Evolutionary conservation across 2,888 invertebrate genomes (phyloP).

Genomic region (Dasypogon diadema): DNA sequence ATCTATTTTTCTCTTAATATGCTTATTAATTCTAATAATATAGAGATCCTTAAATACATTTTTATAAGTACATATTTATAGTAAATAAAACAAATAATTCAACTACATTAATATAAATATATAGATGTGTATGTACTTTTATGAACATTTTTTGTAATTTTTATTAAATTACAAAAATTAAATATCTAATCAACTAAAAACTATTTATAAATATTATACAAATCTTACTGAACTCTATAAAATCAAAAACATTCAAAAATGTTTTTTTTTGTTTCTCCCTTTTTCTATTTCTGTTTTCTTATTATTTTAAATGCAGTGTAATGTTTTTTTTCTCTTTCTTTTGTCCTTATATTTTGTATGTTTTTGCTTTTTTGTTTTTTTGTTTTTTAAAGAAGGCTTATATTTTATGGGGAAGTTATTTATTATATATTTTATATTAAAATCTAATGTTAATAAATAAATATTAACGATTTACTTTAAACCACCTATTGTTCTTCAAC

Average conservation of each 20-base stretch:
- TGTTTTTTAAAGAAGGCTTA: slow-evolving; percentile 10
- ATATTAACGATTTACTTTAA: slow-evolving; percentile 46
- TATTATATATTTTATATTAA: slow-evolving; percentile 24
- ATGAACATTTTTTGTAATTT: slow-evolving; percentile 38
- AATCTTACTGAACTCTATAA: slow-evolving; percentile 41
- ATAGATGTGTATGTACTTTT: slow-evolving; percentile 41
- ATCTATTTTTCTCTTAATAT: slow-evolving; percentile 42
- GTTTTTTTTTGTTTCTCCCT: slow-evolving; percentile 3
- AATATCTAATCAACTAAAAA: slow-evolving; percentile 29
- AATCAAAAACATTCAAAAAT: slow-evolving; percentile 46
- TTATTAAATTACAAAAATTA: slow-evolving; percentile 32
- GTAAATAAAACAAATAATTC: slow-evolving; percentile 33
- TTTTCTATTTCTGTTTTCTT: slow-evolving; percentile 1
- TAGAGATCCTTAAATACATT: slow-evolving; percentile 41
- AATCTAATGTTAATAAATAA: slow-evolving; percentile 40
- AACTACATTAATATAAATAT: slow-evolving; percentile 41
- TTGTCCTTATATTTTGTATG: slow-evolving; percentile 10
- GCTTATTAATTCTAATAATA: slow-evolving; percentile 43
- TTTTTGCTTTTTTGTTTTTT: slow-evolving; percentile 31
- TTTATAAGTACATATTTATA: slow-evolving; percentile 39
- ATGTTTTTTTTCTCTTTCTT: background rate
- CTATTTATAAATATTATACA: slow-evolving; percentile 41
- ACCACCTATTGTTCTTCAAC: slow-evolving; percentile 33
- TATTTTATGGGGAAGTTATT: slow-evolving; percentile 37
- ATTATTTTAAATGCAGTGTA: slow-evolving; percentile 7